Percentiles rank a stretch among this genome's conserved stretches.
These are phyloP conservation scores for Hassar affinis DNA, from an alignment of 2,113 vertebrate species.

Conservation along the genomic window DNA sequence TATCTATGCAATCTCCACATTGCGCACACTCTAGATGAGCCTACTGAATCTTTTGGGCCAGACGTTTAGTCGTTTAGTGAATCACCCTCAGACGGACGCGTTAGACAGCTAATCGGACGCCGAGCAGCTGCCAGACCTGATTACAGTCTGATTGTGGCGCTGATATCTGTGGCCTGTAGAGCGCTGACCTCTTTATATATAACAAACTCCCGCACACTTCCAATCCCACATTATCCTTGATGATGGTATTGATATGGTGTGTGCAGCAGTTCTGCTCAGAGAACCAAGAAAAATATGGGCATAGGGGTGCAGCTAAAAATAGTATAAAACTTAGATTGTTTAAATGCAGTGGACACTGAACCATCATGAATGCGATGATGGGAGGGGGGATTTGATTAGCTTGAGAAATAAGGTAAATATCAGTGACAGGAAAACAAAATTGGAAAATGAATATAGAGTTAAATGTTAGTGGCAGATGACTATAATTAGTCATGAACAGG, in stretches of 20 bases:
- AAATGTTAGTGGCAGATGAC: background rate
- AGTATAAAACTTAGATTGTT: background rate
- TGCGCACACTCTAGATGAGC: background rate
- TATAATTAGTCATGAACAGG: background rate
- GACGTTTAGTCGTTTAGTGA: slow-evolving; percentile 15
- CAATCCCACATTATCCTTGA: slow-evolving; percentile 13
- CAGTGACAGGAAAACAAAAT: background rate
- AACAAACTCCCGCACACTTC: slow-evolving; percentile 30
- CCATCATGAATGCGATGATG: background rate
- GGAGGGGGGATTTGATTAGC: background rate
- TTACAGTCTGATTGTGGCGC: slow-evolving; percentile 35
- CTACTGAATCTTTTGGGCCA: background rate
- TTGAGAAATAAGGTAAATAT: background rate
- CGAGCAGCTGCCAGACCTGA: slow-evolving; percentile 23
- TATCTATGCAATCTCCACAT: background rate
- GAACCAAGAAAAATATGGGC: background rate
- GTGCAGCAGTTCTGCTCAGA: background rate
- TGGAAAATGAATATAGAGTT: background rate
- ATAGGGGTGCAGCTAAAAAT: background rate
- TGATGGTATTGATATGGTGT: background rate
- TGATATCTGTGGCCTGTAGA: slow-evolving; percentile 25
- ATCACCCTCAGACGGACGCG: slow-evolving; percentile 1
- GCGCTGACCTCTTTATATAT: slow-evolving; percentile 49
- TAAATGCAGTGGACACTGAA: background rate
- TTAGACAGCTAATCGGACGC: slow-evolving; percentile 25